Conservation (phyloP, 2,113 vertebrate species). For the Colistium nudipinnis region DNA sequence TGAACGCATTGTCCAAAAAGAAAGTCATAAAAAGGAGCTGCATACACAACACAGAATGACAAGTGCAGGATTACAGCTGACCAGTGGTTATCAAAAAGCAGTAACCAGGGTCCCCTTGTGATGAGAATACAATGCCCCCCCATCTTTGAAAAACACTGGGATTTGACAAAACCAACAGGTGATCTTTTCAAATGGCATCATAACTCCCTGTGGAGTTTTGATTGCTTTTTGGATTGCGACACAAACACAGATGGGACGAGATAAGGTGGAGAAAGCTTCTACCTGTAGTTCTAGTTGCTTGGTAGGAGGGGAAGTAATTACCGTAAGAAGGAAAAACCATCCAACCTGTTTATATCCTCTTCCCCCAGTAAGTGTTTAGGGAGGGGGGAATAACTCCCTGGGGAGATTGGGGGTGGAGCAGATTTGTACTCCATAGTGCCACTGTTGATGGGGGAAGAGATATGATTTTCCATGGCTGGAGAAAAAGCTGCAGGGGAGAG, state of each 20-base stretch:
- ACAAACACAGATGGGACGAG: constrained; percentile 47
- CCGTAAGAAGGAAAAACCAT: constrained; percentile 85
- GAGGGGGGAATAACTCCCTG: constrained; percentile 94
- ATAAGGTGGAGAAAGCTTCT: constrained; percentile 43
- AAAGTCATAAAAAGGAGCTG: neutral
- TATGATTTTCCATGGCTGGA: constrained; percentile 95
- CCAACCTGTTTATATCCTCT: constrained; percentile 97
- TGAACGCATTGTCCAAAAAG: neutral
- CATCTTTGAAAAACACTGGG: constrained; percentile 21
- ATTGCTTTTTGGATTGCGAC: constrained; percentile 39
- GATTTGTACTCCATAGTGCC: constrained; percentile 96
- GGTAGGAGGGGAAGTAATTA: constrained; percentile 74
- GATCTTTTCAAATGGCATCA: constrained; percentile 37
- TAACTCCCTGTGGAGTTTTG: constrained; percentile 3
- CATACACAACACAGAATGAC: constrained; percentile 3
- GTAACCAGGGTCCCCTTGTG: neutral
- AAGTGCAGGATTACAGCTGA: constrained; percentile 2
- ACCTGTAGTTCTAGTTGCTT: constrained; percentile 67
- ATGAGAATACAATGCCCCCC: neutral
- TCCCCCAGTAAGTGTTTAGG: constrained; percentile 95
- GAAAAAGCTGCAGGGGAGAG: constrained; percentile 85
- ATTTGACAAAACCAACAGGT: neutral
- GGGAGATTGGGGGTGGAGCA: constrained; percentile 89
- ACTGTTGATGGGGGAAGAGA: constrained; percentile 89
- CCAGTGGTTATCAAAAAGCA: constrained; percentile 9